A percentile compares a stretch with the other conserved stretches of the same genome.
Evolutionary conservation across 2,888 invertebrate genomes (phyloP).

Genomic region (Digitonthophagus gazella): DNA sequence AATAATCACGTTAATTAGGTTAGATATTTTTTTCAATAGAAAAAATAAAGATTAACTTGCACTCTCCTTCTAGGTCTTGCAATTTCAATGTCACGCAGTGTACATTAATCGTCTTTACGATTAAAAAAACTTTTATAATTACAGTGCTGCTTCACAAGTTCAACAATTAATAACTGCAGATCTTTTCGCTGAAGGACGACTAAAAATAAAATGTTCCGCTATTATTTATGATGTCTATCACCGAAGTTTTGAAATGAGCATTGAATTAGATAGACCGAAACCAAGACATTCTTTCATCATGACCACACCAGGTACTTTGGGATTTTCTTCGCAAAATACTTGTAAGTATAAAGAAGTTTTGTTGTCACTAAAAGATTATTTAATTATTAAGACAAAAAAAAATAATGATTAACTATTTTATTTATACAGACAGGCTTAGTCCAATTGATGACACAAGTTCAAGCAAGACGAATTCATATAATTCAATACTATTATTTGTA

Average conservation of each 20-base stretch:
- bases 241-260: conserved; percentile 65
- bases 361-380: too few species aligned
- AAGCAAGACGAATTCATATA: neutral
- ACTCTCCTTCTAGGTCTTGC: too few species aligned
- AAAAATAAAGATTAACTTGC: too few species aligned
- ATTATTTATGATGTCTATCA: conserved; percentile 66
- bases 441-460: neutral
- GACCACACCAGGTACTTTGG: conserved; percentile 24
- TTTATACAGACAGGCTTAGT: neutral
- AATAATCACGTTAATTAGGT: too few species aligned
- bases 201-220: conserved; percentile 64
- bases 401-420: neutral
- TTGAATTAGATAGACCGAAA: conserved; percentile 55
- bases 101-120: too few species aligned
- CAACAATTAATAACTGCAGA: conserved; percentile 43
- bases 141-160: conserved; percentile 44
- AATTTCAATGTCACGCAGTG: too few species aligned
- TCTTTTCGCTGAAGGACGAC: conserved; percentile 42
- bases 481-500: neutral
- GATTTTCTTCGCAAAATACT: conserved; percentile 32
- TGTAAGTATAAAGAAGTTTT: too few species aligned
- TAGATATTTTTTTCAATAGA: too few species aligned
- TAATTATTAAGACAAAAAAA: too few species aligned
- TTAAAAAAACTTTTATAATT: too few species aligned
- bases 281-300: conserved; percentile 23